Conservation (phyloP, 1,140 invertebrate species). For the Sarcophaga bullata region DNA sequence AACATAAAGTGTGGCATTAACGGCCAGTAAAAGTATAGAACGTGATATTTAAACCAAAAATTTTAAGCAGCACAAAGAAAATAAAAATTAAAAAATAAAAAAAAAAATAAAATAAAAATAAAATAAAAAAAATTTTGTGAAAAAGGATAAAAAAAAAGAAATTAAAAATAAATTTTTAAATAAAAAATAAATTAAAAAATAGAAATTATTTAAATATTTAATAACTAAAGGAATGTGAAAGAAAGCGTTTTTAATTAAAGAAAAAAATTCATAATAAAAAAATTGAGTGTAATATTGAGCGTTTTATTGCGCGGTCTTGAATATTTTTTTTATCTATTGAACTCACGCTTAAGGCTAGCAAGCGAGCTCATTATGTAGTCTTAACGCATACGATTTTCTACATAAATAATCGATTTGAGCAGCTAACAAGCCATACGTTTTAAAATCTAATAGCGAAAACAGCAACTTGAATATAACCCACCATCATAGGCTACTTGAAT, state of each 20-base stretch:
- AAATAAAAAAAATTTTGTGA: not conserved
- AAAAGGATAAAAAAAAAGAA: not conserved
- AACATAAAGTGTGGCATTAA: slow-evolving; percentile 8
- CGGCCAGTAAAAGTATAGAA: not conserved
- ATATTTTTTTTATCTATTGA: not conserved
- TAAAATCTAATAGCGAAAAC: slow-evolving; percentile 5
- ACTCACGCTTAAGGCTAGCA: not conserved
- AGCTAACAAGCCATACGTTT: not conserved
- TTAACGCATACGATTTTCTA: slow-evolving; percentile 43
- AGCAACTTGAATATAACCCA: not conserved
- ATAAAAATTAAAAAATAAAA: not conserved
- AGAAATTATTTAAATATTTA: not conserved
- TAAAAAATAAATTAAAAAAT: not conserved
- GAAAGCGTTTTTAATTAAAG: not conserved
- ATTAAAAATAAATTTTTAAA: not conserved
- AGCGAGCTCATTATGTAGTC: slow-evolving; percentile 45
- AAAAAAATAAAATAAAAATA: not conserved
- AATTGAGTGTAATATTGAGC: not conserved
- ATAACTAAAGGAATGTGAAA: not conserved
- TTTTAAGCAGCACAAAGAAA: not conserved
- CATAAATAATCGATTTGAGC: slow-evolving; percentile 16
- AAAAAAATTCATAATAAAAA: not conserved
- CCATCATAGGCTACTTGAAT: not conserved
- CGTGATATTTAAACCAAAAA: slow-evolving; percentile 6
- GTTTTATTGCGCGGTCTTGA: not conserved